Conservation (phyloP, 2,888 invertebrate species). For the Aleiodes leptofemur region DNA sequence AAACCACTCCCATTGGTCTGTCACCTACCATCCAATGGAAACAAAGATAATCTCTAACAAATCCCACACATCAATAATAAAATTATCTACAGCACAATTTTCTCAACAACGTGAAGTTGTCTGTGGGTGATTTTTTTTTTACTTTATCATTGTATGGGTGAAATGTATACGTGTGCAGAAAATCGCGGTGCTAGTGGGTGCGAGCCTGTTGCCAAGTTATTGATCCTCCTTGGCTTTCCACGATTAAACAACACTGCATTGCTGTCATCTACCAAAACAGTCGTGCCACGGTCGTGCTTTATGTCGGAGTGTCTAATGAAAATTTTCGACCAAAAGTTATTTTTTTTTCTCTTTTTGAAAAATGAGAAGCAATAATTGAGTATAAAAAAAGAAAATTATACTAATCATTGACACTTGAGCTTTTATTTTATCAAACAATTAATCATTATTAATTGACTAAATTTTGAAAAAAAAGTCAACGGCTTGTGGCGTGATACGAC, state of each 20-base stretch:
- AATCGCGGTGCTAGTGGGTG: constrained; percentile 44
- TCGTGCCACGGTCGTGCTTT: constrained; percentile 61
- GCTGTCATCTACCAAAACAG: constrained; percentile 70
- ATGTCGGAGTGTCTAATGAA: constrained; percentile 25
- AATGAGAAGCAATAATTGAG: background rate
- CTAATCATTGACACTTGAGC: too few relatives aligned
- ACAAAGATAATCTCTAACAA: too few relatives aligned
- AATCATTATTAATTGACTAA: too few relatives aligned
- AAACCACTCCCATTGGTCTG: too few relatives aligned
- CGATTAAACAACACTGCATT: constrained; percentile 75
- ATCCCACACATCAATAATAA: too few relatives aligned
- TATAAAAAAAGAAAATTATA: too few relatives aligned
- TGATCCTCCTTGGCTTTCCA: constrained; percentile 70
- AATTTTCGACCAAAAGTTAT: background rate
- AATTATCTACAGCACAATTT: too few relatives aligned
- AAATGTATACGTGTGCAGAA: background rate
- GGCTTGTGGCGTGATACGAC: too few relatives aligned
- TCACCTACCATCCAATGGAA: too few relatives aligned
- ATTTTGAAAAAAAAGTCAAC: too few relatives aligned
- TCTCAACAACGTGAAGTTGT: constrained; percentile 6
- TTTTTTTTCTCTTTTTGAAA: background rate
- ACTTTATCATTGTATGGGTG: background rate
- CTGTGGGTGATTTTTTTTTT: background rate
- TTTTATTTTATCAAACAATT: too few relatives aligned
- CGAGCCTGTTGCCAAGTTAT: constrained; percentile 75